Percentiles rank a stretch among this genome's conserved stretches.
Conservation (phyloP, 2,797 vertebrate genomes). For the Sebastes vulpes region DNA sequence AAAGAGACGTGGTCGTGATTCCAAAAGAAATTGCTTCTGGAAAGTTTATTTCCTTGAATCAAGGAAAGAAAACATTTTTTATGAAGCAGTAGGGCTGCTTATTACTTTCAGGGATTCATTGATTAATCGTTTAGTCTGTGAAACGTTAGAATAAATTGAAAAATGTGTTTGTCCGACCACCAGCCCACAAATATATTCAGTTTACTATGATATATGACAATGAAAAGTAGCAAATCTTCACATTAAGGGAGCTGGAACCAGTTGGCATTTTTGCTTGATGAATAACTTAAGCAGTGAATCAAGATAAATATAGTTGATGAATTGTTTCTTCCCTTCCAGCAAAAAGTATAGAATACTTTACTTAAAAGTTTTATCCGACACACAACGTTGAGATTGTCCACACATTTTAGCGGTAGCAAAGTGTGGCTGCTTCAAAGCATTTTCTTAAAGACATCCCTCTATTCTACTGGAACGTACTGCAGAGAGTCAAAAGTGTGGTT, state of each 20-base stretch:
- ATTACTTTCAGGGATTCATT: neutral
- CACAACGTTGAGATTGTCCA: neutral
- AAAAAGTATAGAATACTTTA: neutral
- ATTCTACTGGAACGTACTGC: neutral
- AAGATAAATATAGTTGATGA: neutral
- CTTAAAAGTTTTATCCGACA: neutral
- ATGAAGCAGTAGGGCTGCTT: neutral
- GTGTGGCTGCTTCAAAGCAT: neutral
- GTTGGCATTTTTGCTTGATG: neutral
- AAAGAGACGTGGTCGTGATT: neutral
- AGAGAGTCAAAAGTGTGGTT: constrained; percentile 25
- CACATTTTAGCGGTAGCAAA: neutral
- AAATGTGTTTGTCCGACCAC: neutral
- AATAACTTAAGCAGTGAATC: neutral
- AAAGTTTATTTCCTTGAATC: neutral
- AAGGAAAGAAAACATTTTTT: neutral
- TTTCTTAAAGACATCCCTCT: neutral
- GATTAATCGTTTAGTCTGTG: neutral
- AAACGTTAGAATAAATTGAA: neutral
- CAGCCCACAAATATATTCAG: neutral
- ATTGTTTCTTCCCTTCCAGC: neutral
- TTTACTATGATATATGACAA: neutral
- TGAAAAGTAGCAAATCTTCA: neutral
- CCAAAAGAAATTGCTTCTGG: neutral
- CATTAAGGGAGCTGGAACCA: neutral